Base-by-base conservation (phyloP, 2,888 invertebrate species). In the Lobophora halterata region DNA sequence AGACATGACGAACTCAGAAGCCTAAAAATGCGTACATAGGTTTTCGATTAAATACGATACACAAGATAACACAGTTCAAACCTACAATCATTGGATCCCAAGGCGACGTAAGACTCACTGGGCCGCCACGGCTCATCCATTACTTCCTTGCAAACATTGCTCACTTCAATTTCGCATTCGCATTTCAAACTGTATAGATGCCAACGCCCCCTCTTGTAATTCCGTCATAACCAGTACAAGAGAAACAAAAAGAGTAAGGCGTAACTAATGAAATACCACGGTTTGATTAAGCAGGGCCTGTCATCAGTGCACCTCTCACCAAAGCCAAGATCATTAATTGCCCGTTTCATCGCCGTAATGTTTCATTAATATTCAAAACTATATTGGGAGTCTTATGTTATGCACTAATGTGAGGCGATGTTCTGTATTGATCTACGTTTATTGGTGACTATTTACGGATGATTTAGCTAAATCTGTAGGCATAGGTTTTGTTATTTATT, bases 291-390 rank as follows among this genome's bases (percentile, higher is more conserved):
- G 71, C 72, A 71, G 66, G 48, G 42, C 65, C 79, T 81, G 82
- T 80, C 81, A 71, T 63, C 73, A 64, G 48, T 41, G 63, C 65
- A 60, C 61, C 58, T 65, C 60, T 60, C 63, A 63, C 54, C 61
- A 58, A 61, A 68, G 73, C 72, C 77, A 72, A 68, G 66, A 66
- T 67, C 80, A 79, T 81, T 80, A 81, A 83, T 82, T 78, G 80
- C 57, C 69, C 76, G 65, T 73, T 78, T 80, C 79, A 81, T 76
- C 73, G 77, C 65, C 55, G 67, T 71, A 70, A 72, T 76, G 70
- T 71, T 74, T 78, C 74, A 80, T 81, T 82, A 78, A 74, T 76
- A 73, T 75, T 65, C 63, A 51, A 66, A 69, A 73, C 67, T 76
- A 65, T 68, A 71, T 65, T 55, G 58, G 60, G 61, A 56, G 49